phyloP scores from a whole-genome alignment of 2,888 invertebrate species.

The Tetragonula carbonaria region DNA sequence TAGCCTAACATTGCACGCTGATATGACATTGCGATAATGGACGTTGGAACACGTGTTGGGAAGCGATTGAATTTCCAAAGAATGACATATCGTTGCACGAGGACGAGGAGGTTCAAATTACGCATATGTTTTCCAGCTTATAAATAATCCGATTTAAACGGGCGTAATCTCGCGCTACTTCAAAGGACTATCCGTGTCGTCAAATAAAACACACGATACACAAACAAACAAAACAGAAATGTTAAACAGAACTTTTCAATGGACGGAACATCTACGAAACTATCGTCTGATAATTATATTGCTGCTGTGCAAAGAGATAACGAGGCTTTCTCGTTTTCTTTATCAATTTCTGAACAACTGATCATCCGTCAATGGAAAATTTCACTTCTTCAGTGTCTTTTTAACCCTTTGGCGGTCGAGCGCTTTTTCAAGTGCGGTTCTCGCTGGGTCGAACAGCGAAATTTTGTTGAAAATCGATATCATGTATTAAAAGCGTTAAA shows the following conservation, averaged over 20 bases:
- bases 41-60: constrained; percentile 13
- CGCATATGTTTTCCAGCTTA: constrained; percentile 1
- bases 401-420: too few species aligned
- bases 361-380: neutral
- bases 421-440: too few species aligned
- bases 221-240: neutral
- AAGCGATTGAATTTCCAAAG: constrained; percentile 21
- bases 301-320: neutral
- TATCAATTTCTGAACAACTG: neutral
- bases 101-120: constrained; percentile 22
- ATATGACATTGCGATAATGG: neutral
- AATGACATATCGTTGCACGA: constrained; percentile 4
- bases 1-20: constrained; percentile 6
- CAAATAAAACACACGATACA: neutral
- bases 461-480: too few species aligned
- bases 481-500: too few species aligned
- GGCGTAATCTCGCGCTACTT: neutral
- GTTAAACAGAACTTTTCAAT: neutral
- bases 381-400: neutral
- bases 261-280: neutral
- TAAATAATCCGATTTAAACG: constrained; percentile 19
- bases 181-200: too few species aligned
- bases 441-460: too few species aligned
- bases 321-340: neutral
- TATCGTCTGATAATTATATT: neutral